These are phyloP conservation scores for Jaculus jaculus DNA, from an alignment of 2,113 vertebrate species.

Conservation along the genomic window DNA sequence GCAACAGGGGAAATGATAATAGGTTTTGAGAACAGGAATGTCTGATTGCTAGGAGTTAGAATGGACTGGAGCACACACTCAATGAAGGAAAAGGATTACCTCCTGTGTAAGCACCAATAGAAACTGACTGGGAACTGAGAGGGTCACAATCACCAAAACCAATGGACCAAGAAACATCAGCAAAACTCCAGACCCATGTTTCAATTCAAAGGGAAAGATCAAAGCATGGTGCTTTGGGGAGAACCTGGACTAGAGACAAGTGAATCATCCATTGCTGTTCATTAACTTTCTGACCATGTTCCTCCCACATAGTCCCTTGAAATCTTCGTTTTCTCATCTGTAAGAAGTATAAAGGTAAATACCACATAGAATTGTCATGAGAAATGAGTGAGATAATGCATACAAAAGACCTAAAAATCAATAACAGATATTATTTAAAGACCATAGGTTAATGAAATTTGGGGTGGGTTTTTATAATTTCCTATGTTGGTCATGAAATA, in stretches of 20 bases:
- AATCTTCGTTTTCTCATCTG: neutral
- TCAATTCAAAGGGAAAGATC: neutral
- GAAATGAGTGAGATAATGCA: slow-evolving; percentile 11
- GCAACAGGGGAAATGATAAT: neutral
- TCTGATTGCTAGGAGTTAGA: neutral
- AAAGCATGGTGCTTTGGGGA: neutral
- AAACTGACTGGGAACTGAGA: neutral
- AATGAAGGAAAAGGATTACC: neutral
- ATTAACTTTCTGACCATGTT: neutral
- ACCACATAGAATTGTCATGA: neutral
- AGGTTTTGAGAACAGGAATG: neutral
- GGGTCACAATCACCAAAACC: neutral
- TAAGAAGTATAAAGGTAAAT: slow-evolving; percentile 15
- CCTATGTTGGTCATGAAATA: neutral
- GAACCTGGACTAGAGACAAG: neutral
- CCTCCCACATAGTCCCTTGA: neutral
- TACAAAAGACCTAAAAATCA: neutral
- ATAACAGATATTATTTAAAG: neutral
- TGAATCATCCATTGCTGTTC: neutral
- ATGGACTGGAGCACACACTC: neutral
- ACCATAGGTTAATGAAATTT: neutral
- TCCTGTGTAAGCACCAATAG: neutral
- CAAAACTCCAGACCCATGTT: neutral
- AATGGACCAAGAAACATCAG: neutral
- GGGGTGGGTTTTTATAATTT: neutral